Evolutionary conservation across 2,888 invertebrate genomes (phyloP).

Genomic region (Thereva unica): DNA sequence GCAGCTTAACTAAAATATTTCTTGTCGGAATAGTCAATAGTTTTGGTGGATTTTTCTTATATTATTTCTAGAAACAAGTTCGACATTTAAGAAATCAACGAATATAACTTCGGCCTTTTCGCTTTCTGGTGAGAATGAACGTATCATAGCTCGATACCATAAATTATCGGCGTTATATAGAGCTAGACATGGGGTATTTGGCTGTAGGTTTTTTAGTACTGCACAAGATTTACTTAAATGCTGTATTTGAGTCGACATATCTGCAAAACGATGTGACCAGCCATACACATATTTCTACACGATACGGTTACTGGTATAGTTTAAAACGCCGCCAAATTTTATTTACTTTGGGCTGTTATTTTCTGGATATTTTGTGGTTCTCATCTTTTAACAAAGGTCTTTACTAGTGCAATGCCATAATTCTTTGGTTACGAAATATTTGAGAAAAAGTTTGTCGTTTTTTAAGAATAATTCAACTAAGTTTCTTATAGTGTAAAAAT

Average conservation of each 20-base stretch:
- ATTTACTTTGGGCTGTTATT: too few relatives aligned
- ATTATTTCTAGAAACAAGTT: constrained; percentile 59
- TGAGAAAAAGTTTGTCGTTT: too few relatives aligned
- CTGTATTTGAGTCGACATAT: constrained; percentile 59
- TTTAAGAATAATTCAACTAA: too few relatives aligned
- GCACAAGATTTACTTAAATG: constrained; percentile 54
- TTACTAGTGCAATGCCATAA: too few relatives aligned
- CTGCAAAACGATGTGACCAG: constrained; percentile 58
- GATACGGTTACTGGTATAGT: too few relatives aligned
- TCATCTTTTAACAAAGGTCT: too few relatives aligned
- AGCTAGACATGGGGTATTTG: constrained; percentile 64
- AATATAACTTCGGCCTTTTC: constrained; percentile 66
- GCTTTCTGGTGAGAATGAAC: constrained; percentile 58
- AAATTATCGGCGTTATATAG: constrained; percentile 64
- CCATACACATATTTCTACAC: too few relatives aligned
- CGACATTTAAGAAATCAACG: constrained; percentile 76
- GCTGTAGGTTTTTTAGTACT: constrained; percentile 6
- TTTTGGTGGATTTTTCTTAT: constrained; percentile 60
- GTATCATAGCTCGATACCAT: constrained; percentile 75
- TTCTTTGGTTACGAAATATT: too few relatives aligned
- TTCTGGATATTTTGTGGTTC: too few relatives aligned
- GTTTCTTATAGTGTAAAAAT: too few relatives aligned
- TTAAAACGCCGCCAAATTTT: too few relatives aligned
- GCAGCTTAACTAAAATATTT: constrained; percentile 60
- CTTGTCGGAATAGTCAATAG: constrained; percentile 62